Evolutionary conservation across 2,797 vertebrate genomes (phyloP), one percentile per base, ranked within the genome.

Genomic region (Salmo trutta): DNA sequence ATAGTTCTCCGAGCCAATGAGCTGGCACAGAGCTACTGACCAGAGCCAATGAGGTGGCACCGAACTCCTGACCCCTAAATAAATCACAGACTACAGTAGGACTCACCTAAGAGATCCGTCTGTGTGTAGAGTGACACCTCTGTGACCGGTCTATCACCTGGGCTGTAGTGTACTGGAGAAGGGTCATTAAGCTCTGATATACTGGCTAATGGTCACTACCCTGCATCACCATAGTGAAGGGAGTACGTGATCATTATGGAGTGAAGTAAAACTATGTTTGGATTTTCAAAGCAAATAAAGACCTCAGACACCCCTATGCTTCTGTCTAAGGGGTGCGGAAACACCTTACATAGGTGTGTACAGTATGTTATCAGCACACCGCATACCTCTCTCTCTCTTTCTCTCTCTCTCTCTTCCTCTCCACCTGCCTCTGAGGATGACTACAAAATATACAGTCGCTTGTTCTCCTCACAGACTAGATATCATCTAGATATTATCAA

Each of bases 401-500:
- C 10, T 47, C 41, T 47, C 41, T 41, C 41, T 47, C 54, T 41
- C 5, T 47, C 8, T 47, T 10, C 14, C 6, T 10, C 29, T 54
- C 56, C 56, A 71, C 71, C 75, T 73, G 68, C 68, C 77, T 86
- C 81, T 82, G 74, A 87, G 73, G 72, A 77, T 76, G 67, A 84
- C 21, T 76, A 33, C 41, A 83, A 82, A 88, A 87, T 73, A 88
- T 87, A 86, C 78, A 33, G 66, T 54, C 73, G 73, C 41, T 47
- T 68, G 76, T 73, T 78, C 86, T 79, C 76, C 71, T 75, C 72
- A 71, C 53, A 74, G 24, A 73, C n/a, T 52, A 83, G 78, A 80
- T 76, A n/a, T 5, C 4, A 67, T 67, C 65, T 70, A 82, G 83
- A 87, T 86, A 65, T 65, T 84, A 87, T 87, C 86, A 80, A 78